Base-by-base conservation (phyloP, 2,888 invertebrate genomes). In the Tetheella fluctuosa region DNA sequence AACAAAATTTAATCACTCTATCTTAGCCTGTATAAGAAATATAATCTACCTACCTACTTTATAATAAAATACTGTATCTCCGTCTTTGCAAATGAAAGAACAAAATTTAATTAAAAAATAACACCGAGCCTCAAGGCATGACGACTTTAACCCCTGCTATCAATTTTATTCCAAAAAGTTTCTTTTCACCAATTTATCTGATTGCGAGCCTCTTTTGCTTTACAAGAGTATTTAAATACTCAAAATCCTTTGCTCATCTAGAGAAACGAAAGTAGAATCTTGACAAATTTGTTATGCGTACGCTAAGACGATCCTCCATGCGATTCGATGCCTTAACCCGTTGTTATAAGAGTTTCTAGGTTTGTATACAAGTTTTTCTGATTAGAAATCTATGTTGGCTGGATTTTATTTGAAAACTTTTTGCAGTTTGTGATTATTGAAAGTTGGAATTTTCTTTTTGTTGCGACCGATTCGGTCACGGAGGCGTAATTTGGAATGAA, bases 131-230 rank as follows among this genome's bases (percentile, higher is more conserved):
- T 62, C 57, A 42, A 62, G 37, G 58, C 30, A 54, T 57, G 54
- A 59, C 58, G 61, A 64, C 61, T 62, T 63, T 64, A 71, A 73
- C 70, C 71, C 70, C 69, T 62, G 73, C 76, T 79, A 80, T 81
- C 74, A 82, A 83, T 84, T 85, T 81, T 76, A 80, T 81, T 83
- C 71, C 59, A 66, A 75, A 85, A 85, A 77, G 75, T 83, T 81
- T 77, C 64, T 73, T 70, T 64, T 69, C 70, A 71, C 74, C 70
- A 84, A 79, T 84, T 85, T 79, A 80, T 85, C 83, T 83, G 81
- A 85, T 84, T 85, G 82, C 78, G 74, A 68, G 68, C 74, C 77
- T 77, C 70, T 75, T 77, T 72, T 73, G 73, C 70, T 75, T 76
- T 71, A 78, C 77, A 77, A 73, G 78, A 83, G 74, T 83, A 84